Conservation (phyloP, 2,113 vertebrate genomes). For the Sander vitreus region DNA sequence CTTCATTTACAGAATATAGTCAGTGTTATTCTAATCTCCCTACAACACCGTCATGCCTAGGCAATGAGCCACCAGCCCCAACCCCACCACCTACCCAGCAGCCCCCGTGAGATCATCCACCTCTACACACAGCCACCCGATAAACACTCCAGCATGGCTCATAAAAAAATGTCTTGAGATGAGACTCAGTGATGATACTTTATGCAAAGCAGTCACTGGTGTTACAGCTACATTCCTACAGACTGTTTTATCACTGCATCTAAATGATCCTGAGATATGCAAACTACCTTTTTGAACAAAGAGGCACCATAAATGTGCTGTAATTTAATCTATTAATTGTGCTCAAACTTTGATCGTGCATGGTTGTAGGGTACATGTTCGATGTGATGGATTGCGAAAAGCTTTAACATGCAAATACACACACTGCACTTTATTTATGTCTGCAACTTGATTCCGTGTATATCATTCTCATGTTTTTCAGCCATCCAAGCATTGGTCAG, state of each 20-base stretch:
- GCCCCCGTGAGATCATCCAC: conserved; percentile 85
- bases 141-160: conserved; percentile 89
- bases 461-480: neutral
- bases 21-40: conserved; percentile 99
- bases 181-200: conserved; percentile 59
- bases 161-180: conserved; percentile 72
- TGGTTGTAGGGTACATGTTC: neutral
- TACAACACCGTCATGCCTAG: conserved; percentile 97
- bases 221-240: conserved; percentile 19
- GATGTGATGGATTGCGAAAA: neutral
- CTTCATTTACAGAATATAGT: conserved; percentile 99
- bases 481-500: neutral
- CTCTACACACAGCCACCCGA: conserved; percentile 88
- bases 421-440: neutral
- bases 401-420: neutral
- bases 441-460: neutral
- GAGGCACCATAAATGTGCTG: neutral
- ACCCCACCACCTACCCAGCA: conserved; percentile 77
- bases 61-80: conserved; percentile 92
- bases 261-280: conserved; percentile 18
- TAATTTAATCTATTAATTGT: conserved; percentile 7
- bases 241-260: conserved; percentile 43
- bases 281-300: conserved; percentile 37
- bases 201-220: conserved; percentile 51
- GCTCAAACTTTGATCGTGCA: conserved; percentile 8